Conservation (phyloP, 2,797 vertebrate species). For the Fratercula arctica region DNA sequence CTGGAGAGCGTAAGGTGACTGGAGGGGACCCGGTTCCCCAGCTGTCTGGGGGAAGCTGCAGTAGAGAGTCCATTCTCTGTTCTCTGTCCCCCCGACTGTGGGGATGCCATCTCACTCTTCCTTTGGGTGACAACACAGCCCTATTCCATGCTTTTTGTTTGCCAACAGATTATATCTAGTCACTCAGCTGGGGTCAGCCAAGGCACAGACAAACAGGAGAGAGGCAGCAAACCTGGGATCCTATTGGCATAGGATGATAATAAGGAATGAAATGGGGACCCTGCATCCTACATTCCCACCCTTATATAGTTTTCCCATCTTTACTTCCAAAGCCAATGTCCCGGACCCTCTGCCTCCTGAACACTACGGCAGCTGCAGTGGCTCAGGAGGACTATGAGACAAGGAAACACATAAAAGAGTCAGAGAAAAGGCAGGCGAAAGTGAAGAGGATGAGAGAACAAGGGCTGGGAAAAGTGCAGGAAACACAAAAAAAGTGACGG, state of each 20-base stretch:
- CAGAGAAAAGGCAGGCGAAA: background rate
- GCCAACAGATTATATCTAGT: background rate
- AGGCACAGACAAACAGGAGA: background rate
- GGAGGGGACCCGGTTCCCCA: background rate
- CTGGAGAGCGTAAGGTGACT: background rate
- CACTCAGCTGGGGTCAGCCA: background rate
- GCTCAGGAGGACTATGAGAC: background rate
- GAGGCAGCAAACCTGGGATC: background rate
- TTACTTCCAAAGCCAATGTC: background rate
- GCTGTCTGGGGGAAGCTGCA: background rate
- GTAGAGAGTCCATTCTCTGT: background rate
- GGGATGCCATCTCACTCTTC: background rate
- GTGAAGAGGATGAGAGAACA: background rate
- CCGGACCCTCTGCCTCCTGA: background rate
- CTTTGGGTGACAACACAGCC: background rate
- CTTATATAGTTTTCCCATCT: background rate
- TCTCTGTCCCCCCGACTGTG: background rate
- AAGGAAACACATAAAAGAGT: background rate
- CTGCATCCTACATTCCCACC: background rate
- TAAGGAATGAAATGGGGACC: background rate
- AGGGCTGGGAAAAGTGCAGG: background rate
- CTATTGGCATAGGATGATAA: background rate
- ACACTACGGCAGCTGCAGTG: background rate
- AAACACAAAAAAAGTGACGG: background rate
- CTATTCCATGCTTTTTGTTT: background rate